phyloP scores from a whole-genome alignment of 2,888 invertebrate species.

The Phyllotreta cruciferae region DNA sequence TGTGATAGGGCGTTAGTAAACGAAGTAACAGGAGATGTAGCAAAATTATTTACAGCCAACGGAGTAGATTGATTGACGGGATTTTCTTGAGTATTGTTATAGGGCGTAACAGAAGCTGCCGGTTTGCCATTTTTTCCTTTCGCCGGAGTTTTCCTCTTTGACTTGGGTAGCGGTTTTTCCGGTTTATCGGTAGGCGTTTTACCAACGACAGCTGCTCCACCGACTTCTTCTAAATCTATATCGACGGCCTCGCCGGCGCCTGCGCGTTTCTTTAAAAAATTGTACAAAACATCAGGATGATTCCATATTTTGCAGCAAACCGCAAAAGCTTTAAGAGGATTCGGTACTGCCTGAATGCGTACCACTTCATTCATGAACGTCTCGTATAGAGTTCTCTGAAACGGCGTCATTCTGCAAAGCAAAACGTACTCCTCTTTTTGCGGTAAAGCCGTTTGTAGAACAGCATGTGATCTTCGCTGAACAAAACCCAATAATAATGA shows the following conservation, averaged over 20 bases:
- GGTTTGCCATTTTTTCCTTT: constrained; percentile 61
- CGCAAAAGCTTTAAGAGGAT: constrained; percentile 97
- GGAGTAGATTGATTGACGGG: constrained; percentile 25
- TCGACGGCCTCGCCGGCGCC: constrained; percentile 77
- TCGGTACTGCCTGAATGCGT: constrained; percentile 84
- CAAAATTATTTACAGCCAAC: constrained; percentile 22
- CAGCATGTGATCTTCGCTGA: constrained; percentile 92
- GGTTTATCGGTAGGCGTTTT: constrained; percentile 49
- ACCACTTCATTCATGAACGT: constrained; percentile 94
- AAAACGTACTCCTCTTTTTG: constrained; percentile 95
- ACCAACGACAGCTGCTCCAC: constrained; percentile 54
- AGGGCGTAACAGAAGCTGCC: constrained; percentile 65
- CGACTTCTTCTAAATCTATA: constrained; percentile 81
- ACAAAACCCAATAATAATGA: constrained; percentile 93
- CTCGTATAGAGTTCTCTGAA: constrained; percentile 91
- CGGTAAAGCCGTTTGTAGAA: constrained; percentile 90
- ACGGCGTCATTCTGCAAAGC: constrained; percentile 83
- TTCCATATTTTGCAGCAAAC: constrained; percentile 99
- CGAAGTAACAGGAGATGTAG: constrained; percentile 36
- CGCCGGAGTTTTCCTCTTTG: constrained; percentile 58
- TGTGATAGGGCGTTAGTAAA: constrained; percentile 39
- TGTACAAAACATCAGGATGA: constrained; percentile 90
- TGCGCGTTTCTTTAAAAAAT: constrained; percentile 83
- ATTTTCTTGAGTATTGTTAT: constrained; percentile 48
- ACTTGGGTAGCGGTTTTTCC: constrained; percentile 52